A percentile compares a stretch with the other conserved stretches of the same genome.
Evolutionary conservation across 2,113 vertebrate genomes (phyloP).

Genomic region (Desmodus rotundus): DNA sequence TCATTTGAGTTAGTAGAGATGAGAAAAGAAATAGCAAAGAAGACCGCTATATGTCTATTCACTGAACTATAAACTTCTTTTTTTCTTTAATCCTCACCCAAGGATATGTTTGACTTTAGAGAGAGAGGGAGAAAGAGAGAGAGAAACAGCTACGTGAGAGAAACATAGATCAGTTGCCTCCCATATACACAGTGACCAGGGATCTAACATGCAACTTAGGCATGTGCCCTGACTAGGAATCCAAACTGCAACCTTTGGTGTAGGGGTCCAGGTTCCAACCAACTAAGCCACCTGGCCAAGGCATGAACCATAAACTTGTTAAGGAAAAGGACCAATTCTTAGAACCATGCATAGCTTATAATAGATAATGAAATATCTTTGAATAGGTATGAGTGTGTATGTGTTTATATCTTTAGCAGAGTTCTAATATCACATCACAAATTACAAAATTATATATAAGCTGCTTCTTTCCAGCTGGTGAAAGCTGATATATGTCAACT

Average conservation of each 20-base stretch:
- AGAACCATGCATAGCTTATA: background rate
- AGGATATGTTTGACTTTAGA: too few species aligned
- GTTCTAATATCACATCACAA: background rate
- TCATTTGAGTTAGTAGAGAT: background rate
- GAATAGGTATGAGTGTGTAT: background rate
- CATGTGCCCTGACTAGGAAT: too few species aligned
- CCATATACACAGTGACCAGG: too few species aligned
- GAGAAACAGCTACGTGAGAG: too few species aligned
- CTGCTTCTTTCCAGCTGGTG: background rate
- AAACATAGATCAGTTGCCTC: too few species aligned
- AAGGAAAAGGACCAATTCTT: background rate
- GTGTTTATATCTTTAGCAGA: background rate
- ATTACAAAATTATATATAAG: background rate
- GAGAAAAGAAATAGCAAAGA: background rate
- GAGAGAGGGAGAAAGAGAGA: too few species aligned
- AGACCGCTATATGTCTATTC: background rate
- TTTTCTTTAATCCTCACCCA: too few species aligned
- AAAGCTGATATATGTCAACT: background rate
- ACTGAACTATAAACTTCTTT: background rate
- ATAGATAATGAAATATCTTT: background rate
- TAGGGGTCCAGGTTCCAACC: too few species aligned
- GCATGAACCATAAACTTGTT: background rate
- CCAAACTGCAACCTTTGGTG: too few species aligned
- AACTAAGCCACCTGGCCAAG: too few species aligned
- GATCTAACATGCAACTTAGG: too few species aligned